Evolutionary conservation across 2,888 invertebrate genomes (phyloP), one percentile per base, ranked within the genome.

Genomic region (Amphipoea lucens): DNA sequence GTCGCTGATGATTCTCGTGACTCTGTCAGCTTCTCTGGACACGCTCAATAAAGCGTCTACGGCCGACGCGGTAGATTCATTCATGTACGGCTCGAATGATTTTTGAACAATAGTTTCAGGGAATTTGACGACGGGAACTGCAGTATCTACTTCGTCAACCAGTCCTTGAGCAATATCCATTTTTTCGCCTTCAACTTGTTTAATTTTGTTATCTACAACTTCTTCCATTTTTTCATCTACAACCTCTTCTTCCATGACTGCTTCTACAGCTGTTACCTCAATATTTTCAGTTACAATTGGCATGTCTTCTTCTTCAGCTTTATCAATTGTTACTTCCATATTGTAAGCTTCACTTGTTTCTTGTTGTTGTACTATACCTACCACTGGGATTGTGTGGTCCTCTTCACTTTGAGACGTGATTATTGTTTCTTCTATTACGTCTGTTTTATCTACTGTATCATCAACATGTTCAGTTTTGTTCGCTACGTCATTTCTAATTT

Each of bases 1-100:
- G 63, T 96, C 94, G 86, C 95, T 95, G 65, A 96, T 94, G 63
- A 92, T 89, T 89, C 94, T 95, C 7, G 96, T 96, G 3, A 96
- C 96, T 90, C 96, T 92, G 81, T 97, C 96, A 66, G 95, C 88
- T 82, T 97, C 96, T 84, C 96, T 92, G 5, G 96, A 96, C 2
- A 96, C 96, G 88, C 96, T 96, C 72, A 96, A 88, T 79, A 96
- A 93, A 66, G 96, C 96, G 83, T 96, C 96, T n/a, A 97, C 96
- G 29, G 96, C 96, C 1, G 96, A 96, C 29, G 96, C 96, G 45
- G 96, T 96, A 36, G 96, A 93, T 89, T 96, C 95, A 89, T 94
- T 96, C 94, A 96, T 94, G 80, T 90, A 95, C 11, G 93, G 91
- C 82, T 92, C 89, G 71, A 87, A 88, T 23, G 89, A 72, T 80